These are phyloP conservation scores for Cosmia trapezina DNA, from an alignment of 2,888 invertebrate genomes.

Conservation along the genomic window DNA sequence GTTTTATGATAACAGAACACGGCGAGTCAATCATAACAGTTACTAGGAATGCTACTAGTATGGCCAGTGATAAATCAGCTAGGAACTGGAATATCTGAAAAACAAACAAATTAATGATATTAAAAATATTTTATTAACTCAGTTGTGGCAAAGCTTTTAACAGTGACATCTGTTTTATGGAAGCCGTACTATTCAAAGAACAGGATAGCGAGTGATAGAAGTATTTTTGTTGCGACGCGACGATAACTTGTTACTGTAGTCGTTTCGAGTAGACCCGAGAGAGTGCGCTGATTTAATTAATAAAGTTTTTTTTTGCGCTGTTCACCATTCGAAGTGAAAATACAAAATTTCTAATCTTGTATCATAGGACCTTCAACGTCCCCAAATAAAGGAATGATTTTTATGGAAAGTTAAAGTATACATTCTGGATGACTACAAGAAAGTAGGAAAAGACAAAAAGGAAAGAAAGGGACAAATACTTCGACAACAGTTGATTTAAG, in stretches of 20 bases:
- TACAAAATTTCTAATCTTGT: not conserved
- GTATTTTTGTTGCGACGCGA: not conserved
- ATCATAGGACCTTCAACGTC: not conserved
- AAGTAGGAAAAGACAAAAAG: not conserved
- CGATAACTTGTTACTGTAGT: too few relatives aligned
- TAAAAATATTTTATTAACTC: not conserved
- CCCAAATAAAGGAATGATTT: not conserved
- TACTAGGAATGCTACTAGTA: slow-evolving; percentile 71
- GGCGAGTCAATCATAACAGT: slow-evolving; percentile 79
- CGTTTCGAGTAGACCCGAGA: not conserved
- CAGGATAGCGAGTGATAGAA: not conserved
- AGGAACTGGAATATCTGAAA: slow-evolving; percentile 77
- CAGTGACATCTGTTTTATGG: slow-evolving; percentile 17
- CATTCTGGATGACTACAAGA: not conserved
- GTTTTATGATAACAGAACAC: slow-evolving; percentile 75
- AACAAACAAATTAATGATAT: slow-evolving; percentile 1
- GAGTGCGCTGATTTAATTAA: slow-evolving; percentile 13
- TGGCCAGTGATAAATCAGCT: slow-evolving; percentile 71
- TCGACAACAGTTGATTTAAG: not conserved
- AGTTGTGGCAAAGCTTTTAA: not conserved
- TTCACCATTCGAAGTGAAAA: not conserved
- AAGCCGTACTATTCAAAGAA: not conserved
- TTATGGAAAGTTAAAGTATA: not conserved
- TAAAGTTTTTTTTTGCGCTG: not conserved
- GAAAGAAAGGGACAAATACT: not conserved